Evolutionary conservation across 2,113 vertebrate genomes (phyloP).

Genomic region (Salminus brasiliensis): DNA sequence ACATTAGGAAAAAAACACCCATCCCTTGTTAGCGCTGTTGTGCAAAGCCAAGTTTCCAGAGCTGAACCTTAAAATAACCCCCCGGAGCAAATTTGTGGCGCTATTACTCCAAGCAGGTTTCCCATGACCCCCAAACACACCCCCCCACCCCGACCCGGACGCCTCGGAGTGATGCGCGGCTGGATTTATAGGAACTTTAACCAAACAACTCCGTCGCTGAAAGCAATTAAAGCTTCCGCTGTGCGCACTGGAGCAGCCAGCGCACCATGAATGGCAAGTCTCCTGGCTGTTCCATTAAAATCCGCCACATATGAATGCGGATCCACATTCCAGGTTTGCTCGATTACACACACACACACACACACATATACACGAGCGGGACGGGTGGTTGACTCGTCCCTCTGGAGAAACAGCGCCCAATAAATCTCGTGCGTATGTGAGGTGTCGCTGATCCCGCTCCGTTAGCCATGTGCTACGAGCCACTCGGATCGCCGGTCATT

Average conservation of each 20-base stretch:
- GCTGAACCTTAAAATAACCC: not conserved
- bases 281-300: constrained; percentile 25
- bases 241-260: not conserved
- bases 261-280: constrained; percentile 32
- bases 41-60: not conserved
- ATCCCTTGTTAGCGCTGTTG: not conserved
- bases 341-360: constrained; percentile 2
- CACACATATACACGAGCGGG: not conserved
- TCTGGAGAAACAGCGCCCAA: constrained; percentile 17
- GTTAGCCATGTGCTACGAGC: constrained; percentile 36
- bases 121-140: not conserved
- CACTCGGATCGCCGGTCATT: constrained; percentile 46
- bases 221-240: constrained; percentile 43
- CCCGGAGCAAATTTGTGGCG: constrained; percentile 35
- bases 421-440: constrained; percentile 44
- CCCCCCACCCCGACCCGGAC: too few species aligned
- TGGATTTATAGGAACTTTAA: constrained; percentile 49
- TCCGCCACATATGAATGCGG: constrained; percentile 28
- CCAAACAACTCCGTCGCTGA: constrained; percentile 25
- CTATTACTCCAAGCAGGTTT: not conserved
- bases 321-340: not conserved
- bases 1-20: too few species aligned
- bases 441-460: constrained; percentile 38
- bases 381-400: constrained; percentile 13
- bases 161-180: not conserved